Evolutionary conservation across 2,797 vertebrate genomes (phyloP).

Genomic region (Hirundo rustica): DNA sequence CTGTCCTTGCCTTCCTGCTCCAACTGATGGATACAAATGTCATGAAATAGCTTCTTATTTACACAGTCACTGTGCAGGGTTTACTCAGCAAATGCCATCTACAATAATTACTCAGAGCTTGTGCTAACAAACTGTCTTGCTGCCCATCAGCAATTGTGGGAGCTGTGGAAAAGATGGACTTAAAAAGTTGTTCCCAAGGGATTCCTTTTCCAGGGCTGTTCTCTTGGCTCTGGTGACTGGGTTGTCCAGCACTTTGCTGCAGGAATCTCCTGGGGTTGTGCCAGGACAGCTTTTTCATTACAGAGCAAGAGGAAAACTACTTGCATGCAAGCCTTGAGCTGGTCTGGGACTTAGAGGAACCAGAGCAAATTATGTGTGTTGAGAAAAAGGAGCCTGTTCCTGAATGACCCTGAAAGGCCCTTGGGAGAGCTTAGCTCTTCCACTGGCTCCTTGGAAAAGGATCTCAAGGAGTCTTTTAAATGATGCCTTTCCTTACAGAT

Average conservation of each 20-base stretch:
- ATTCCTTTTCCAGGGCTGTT: neutral
- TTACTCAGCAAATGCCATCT: conserved; percentile 63
- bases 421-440: neutral
- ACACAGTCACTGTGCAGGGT: conserved; percentile 57
- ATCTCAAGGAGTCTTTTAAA: neutral
- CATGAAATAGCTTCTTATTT: conserved; percentile 58
- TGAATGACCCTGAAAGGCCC: neutral
- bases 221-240: neutral
- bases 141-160: conserved; percentile 19
- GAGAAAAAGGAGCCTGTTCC: neutral
- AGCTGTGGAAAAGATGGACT: neutral
- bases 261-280: neutral
- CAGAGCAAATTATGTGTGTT: neutral
- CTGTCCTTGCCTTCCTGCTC: conserved; percentile 14
- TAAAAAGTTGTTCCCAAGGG: neutral
- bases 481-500: neutral
- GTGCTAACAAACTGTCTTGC: conserved; percentile 21
- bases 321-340: neutral
- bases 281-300: neutral
- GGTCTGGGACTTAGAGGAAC: neutral
- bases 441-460: neutral
- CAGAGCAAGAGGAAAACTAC: neutral
- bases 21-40: conserved; percentile 39
- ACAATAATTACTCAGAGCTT: conserved; percentile 37
- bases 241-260: neutral